These are phyloP conservation scores for Cephalotes varians DNA, from an alignment of 2,888 invertebrate genomes.

Conservation along the genomic window DNA sequence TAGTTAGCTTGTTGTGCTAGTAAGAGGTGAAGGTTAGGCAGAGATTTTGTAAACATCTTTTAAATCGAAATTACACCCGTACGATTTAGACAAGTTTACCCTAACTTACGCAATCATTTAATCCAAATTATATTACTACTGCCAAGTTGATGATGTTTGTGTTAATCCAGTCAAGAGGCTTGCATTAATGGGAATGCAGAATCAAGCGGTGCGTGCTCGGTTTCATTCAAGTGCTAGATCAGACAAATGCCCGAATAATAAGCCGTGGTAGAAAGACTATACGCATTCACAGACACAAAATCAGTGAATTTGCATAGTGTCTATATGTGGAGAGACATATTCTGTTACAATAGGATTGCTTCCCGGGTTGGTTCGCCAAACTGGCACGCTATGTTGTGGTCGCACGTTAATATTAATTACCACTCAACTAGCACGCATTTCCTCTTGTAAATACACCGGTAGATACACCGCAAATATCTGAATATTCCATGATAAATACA, in stretches of 20 bases:
- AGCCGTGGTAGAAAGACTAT: conserved; percentile 23
- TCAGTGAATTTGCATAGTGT: neutral
- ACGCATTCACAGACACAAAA: conserved; percentile 6
- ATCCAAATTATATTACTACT: neutral
- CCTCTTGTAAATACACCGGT: conserved; percentile 69
- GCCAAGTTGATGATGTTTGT: neutral
- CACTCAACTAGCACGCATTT: conserved; percentile 69
- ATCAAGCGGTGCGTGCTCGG: conserved; percentile 7
- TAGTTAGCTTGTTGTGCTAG: too few species aligned
- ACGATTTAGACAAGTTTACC: too few species aligned
- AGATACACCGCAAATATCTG: conserved; percentile 58
- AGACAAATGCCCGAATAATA: conserved; percentile 30
- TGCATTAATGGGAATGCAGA: conserved; percentile 22
- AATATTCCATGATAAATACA: conserved; percentile 63
- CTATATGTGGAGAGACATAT: conserved; percentile 33
- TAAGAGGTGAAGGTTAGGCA: too few species aligned
- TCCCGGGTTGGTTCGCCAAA: conserved; percentile 51
- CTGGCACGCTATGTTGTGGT: conserved; percentile 64
- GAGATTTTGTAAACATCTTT: too few species aligned
- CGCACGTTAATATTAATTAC: conserved; percentile 77
- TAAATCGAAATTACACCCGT: too few species aligned
- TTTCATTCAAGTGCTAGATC: conserved; percentile 38
- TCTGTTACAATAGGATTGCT: conserved; percentile 34
- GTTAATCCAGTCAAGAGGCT: conserved; percentile 3
- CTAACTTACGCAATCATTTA: neutral